Percentiles rank a stretch among this genome's conserved stretches.
phyloP scores from a whole-genome alignment of 2,888 invertebrate genomes.

The Himalopsyche anomala region DNA sequence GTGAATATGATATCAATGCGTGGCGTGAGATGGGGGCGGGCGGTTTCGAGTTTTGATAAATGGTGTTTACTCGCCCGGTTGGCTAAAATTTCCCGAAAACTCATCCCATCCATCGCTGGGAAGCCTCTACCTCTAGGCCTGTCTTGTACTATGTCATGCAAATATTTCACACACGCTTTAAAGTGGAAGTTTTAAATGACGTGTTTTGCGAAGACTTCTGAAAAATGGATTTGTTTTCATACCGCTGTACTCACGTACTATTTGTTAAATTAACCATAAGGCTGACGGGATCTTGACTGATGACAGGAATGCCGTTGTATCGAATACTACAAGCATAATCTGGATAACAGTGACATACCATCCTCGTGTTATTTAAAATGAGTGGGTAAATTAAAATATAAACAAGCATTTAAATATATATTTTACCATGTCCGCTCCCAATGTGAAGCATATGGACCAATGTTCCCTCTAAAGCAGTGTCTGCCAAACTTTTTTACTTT shows the following conservation, averaged over 20 bases:
- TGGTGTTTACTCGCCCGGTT: slow-evolving; percentile 36
- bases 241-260: not conserved
- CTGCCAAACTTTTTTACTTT: no score
- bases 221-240: slow-evolving; percentile 23
- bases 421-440: no score
- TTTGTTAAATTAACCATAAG: not conserved
- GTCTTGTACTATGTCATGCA: not conserved
- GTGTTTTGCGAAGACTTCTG: slow-evolving; percentile 31
- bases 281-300: no score
- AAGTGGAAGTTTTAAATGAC: slow-evolving; percentile 22
- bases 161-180: slow-evolving; percentile 23
- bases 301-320: not conserved
- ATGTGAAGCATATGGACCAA: no score
- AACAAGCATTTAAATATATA: no score
- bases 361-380: no score
- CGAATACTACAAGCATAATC: not conserved
- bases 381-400: no score
- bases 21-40: not conserved
- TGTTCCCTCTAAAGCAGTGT: no score
- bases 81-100: slow-evolving; percentile 31
- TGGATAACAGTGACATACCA: not conserved
- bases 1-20: no score
- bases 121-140: slow-evolving; percentile 11
- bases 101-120: slow-evolving; percentile 2
- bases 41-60: slow-evolving; percentile 15